Evolutionary conservation across 2,113 vertebrate species (phyloP).

Genomic region (Trogon surrucura): DNA sequence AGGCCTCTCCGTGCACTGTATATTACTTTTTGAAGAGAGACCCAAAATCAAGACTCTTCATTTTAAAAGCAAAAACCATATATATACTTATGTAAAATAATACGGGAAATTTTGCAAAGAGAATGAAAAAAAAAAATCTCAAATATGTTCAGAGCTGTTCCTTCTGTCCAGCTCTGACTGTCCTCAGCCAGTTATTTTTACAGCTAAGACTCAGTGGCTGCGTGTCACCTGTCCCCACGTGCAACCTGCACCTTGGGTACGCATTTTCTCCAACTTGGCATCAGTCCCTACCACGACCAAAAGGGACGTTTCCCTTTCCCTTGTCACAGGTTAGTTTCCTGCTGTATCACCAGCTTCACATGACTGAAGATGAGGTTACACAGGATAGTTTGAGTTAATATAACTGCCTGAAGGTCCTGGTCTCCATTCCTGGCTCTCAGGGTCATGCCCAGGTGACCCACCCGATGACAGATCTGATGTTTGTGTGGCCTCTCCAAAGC

Average conservation of each 20-base stretch:
- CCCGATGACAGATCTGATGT: neutral
- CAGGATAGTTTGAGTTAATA: neutral
- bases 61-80: neutral
- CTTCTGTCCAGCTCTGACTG: neutral
- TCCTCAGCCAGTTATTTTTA: neutral
- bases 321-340: neutral
- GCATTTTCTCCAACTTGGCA: neutral
- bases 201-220: neutral
- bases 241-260: neutral
- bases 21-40: neutral
- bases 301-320: neutral
- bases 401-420: neutral
- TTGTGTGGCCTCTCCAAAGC: neutral
- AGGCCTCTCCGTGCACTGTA: neutral
- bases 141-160: neutral
- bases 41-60: neutral
- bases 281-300: neutral
- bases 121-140: neutral
- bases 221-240: neutral
- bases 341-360: accelerated
- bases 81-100: neutral
- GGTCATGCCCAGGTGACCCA: neutral
- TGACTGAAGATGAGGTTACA: neutral
- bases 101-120: neutral
- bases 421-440: neutral